Conservation (phyloP, 2,888 invertebrate species). For the Cataglyphis altisquamis region DNA sequence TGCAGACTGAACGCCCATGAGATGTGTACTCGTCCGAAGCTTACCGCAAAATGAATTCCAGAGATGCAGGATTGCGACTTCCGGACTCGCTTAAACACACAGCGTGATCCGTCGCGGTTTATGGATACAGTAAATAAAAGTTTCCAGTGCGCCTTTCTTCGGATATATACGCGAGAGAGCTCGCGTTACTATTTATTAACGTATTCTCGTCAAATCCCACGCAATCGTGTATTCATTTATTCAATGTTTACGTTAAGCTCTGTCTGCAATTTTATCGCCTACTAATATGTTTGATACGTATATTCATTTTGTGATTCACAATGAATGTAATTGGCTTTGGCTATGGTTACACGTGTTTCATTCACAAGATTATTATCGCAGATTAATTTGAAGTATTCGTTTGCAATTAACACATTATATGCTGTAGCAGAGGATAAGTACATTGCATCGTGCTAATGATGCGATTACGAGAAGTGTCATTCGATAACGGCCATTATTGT, state of each 20-base stretch:
- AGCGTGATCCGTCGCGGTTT: slow-evolving; percentile 5
- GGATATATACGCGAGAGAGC: slow-evolving; percentile 5
- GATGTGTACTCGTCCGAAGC: slow-evolving; percentile 59
- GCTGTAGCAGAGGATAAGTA: slow-evolving; percentile 6
- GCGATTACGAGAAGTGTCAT: slow-evolving; percentile 40
- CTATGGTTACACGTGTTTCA: background rate
- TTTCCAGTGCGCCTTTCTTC: background rate
- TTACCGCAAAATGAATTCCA: slow-evolving; percentile 62
- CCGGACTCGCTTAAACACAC: slow-evolving; percentile 21
- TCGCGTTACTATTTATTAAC: background rate
- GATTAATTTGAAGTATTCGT: slow-evolving; percentile 29
- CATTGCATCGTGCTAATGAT: slow-evolving; percentile 34
- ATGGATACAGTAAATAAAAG: slow-evolving; percentile 33
- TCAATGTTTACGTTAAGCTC: background rate
- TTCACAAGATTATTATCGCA: slow-evolving; percentile 17
- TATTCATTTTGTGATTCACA: background rate
- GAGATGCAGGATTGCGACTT: slow-evolving; percentile 57
- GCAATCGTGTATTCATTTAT: slow-evolving; percentile 5
- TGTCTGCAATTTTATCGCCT: background rate
- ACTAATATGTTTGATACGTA: background rate
- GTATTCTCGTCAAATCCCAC: background rate
- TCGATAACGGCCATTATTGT: slow-evolving; percentile 32
- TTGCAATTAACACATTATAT: slow-evolving; percentile 37
- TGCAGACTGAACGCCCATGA: slow-evolving; percentile 62
- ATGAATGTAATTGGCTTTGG: slow-evolving; percentile 14